Base-by-base conservation (phyloP, 2,797 vertebrate species). In the Gymnocypris eckloni region DNA sequence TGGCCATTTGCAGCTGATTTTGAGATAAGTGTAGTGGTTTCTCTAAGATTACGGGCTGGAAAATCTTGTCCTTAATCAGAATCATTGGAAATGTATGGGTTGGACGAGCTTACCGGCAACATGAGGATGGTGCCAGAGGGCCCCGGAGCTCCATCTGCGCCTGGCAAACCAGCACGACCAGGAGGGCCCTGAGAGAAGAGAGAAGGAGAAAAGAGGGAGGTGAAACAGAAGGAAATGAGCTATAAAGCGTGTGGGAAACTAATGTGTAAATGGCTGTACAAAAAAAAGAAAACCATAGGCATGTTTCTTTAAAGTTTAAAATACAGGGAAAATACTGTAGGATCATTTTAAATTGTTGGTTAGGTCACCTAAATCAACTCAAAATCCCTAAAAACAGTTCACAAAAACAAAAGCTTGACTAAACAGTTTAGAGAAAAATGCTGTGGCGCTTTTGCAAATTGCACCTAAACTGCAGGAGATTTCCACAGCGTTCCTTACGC, bases 111-210 rank as follows among this genome's bases (percentile, higher is more conserved):
- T 96, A 99, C 98, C 86, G 98, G 98, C 90, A 99, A 90, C 98
- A 99, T 98, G 90, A 99, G 91, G 94, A 99, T 94, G 88, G 98
- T 99, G 67, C 98, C 98, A 82, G 98, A 94, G 69, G 97, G 97
- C 86, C 98, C 98, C 85, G 98, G 96, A 89, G 98, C 92, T 50
- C 98, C 98, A 87, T 99, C 98, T 86, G 96, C 97, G 86, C 98
- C 98, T 39, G 98, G 98, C 89, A 99, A 93, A 86, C 98, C 98
- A 84, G 98, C 92, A 90, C 98, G 98, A 54, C 98, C 98, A 56
- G 97, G 93, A 76, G 96, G 97, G 84, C 98, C 98, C 98, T 99
- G 88, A 54, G 61, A 75, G 54, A 83, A 52, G 64, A 73, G 45
- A 79, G 78, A 59, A 59, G 54, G 28, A 43, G 37, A 81, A 77